Percentiles rank a stretch among this genome's conserved stretches.
Conservation (phyloP, 30 jellyfish, hydroid and myxozoan genomes). For the Turritopsis rubra region DNA sequence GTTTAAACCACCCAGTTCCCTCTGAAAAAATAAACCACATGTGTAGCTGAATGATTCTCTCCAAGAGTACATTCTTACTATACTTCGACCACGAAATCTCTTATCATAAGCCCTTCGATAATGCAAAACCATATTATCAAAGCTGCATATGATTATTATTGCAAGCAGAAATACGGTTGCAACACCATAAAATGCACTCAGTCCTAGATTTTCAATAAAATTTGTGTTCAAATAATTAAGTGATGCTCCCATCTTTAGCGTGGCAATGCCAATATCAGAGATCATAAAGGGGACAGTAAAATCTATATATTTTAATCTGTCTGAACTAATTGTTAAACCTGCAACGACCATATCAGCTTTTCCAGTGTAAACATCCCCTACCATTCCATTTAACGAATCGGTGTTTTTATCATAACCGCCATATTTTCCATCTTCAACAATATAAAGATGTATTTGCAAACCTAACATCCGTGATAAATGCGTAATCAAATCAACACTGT, state of each 20-base stretch:
- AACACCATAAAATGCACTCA: slow-evolving; percentile 21
- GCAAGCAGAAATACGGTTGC: slow-evolving; percentile 38
- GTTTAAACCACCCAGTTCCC: slow-evolving; percentile 84
- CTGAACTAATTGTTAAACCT: slow-evolving; percentile 47
- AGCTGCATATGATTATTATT: slow-evolving; percentile 23
- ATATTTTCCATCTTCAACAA: slow-evolving; percentile 76
- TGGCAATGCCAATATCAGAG: slow-evolving; percentile 40
- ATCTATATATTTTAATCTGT: slow-evolving; percentile 45
- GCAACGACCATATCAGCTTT: slow-evolving; percentile 88
- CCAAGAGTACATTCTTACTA: slow-evolving; percentile 25
- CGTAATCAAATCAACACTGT: slow-evolving; percentile 52
- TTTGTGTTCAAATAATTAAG: background rate
- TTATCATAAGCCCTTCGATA: slow-evolving; percentile 20
- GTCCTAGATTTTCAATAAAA: slow-evolving; percentile 44
- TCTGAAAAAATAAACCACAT: slow-evolving; percentile 79
- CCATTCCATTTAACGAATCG: slow-evolving; percentile 66
- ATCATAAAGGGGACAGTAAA: slow-evolving; percentile 54
- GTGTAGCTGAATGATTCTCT: slow-evolving; percentile 62
- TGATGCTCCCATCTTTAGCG: background rate
- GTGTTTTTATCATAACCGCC: slow-evolving; percentile 43
- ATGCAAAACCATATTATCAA: slow-evolving; percentile 55
- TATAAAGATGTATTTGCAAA: slow-evolving; percentile 34
- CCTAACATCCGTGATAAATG: slow-evolving; percentile 22
- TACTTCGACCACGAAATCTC: slow-evolving; percentile 12
- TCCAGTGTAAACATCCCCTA: slow-evolving; percentile 58